A percentile compares a stretch with the other conserved stretches of the same genome.
Evolutionary conservation across 2,797 vertebrate species (phyloP).

Genomic region (Hydrolagus colliei): DNA sequence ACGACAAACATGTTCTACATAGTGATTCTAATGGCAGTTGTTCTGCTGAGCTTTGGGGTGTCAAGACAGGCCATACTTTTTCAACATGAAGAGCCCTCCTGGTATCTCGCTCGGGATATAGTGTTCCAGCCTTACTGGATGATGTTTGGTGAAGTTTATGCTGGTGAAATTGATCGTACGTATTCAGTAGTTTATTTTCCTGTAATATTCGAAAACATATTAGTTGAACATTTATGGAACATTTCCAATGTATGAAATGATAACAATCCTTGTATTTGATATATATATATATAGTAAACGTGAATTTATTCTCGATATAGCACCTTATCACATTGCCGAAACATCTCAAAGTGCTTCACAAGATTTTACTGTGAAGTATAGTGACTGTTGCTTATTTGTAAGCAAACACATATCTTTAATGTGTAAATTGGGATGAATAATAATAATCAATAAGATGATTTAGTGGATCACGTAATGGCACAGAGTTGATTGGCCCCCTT

Average conservation of each 20-base stretch:
- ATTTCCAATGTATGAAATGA: not conserved
- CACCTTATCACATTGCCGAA: too few species aligned
- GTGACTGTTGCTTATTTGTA: too few species aligned
- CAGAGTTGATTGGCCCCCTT: too few species aligned
- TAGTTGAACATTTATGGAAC: not conserved
- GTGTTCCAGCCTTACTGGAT: conserved; percentile 96
- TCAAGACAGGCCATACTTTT: conserved; percentile 88
- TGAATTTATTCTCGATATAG: too few species aligned
- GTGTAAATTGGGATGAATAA: too few species aligned
- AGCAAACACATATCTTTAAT: too few species aligned
- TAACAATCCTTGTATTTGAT: too few species aligned
- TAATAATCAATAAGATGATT: too few species aligned
- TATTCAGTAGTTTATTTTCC: conserved; percentile 27
- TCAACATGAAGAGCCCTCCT: conserved; percentile 78
- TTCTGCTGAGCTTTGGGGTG: conserved; percentile 87
- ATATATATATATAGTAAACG: too few species aligned
- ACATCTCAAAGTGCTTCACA: too few species aligned
- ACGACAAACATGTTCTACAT: conserved; percentile 97
- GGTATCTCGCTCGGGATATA: conserved; percentile 76
- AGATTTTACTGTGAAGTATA: too few species aligned
- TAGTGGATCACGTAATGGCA: too few species aligned
- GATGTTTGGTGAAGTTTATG: conserved; percentile 96
- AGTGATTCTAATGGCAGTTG: conserved; percentile 92
- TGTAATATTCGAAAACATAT: not conserved
- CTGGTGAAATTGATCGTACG: conserved; percentile 76